These are phyloP conservation scores for Atta colombica DNA, from an alignment of 1,140 invertebrate genomes.

Conservation along the genomic window DNA sequence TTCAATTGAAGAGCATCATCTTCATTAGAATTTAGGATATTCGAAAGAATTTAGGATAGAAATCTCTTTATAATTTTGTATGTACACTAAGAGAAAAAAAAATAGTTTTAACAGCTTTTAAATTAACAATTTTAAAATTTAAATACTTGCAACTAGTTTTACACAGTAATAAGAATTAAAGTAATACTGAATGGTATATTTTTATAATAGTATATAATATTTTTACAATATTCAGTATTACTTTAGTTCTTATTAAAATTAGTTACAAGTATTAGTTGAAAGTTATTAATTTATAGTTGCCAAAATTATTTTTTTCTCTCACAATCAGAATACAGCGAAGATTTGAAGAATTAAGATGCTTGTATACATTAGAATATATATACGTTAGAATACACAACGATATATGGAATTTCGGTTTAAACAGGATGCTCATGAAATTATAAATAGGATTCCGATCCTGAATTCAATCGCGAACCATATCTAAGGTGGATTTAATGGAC, in stretches of 20 bases:
- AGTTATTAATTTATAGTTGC: too few species aligned
- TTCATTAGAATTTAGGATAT: not conserved
- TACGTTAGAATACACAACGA: not conserved
- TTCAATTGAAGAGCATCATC: not conserved
- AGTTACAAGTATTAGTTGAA: too few species aligned
- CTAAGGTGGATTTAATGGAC: constrained; percentile 30
- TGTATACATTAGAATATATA: not conserved
- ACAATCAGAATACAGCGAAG: not conserved
- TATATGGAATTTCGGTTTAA: not conserved
- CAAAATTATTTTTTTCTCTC: too few species aligned
- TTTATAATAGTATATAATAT: too few species aligned
- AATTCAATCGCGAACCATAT: not conserved
- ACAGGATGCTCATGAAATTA: not conserved
- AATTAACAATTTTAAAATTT: too few species aligned
- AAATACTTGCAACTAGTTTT: too few species aligned
- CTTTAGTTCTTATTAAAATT: too few species aligned
- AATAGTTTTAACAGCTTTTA: too few species aligned
- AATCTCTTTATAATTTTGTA: constrained; percentile 6
- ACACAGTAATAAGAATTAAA: too few species aligned
- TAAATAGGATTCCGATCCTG: constrained; percentile 14
- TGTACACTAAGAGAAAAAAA: not conserved
- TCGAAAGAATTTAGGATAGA: not conserved
- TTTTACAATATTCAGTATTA: too few species aligned
- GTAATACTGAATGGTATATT: too few species aligned
- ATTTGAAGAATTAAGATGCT: not conserved